Conservation (phyloP, 2,113 vertebrate genomes). For the Prunella himalayana region DNA sequence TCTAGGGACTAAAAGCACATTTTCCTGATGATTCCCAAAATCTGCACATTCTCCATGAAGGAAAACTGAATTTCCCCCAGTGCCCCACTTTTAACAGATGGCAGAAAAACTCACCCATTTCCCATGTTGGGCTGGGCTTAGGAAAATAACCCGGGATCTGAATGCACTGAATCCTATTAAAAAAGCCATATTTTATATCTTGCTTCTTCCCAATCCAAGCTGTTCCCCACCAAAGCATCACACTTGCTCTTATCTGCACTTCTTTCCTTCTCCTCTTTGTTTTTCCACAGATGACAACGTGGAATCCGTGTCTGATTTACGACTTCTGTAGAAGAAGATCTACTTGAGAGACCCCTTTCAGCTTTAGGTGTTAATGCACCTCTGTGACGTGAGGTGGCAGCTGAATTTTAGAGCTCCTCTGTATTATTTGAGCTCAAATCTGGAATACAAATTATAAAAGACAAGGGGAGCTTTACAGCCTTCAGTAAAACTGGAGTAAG, state of each 20-base stretch:
- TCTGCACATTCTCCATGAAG: not conserved
- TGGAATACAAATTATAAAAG: not conserved
- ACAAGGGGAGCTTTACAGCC: not conserved
- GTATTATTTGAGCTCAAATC: not conserved
- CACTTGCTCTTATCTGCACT: not conserved
- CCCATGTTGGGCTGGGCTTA: not conserved
- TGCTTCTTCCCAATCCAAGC: not conserved
- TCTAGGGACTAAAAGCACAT: not conserved
- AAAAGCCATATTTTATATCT: not conserved
- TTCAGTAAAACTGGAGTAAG: not conserved
- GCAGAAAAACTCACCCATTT: not conserved
- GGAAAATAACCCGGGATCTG: not conserved
- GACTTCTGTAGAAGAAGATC: not conserved
- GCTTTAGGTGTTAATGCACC: not conserved
- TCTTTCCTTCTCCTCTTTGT: not conserved
- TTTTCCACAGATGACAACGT: not conserved
- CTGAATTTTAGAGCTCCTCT: not conserved
- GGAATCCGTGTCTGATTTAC: not conserved
- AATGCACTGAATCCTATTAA: not conserved
- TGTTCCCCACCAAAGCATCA: not conserved
- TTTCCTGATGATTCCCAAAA: not conserved
- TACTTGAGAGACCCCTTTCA: not conserved
- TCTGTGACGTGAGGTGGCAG: too few species aligned
- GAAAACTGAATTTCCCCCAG: not conserved
- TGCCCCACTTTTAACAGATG: not conserved